Percentiles rank a stretch among this genome's conserved stretches.
Conservation (phyloP, 2,797 vertebrate species). For the Acomys russatus region DNA sequence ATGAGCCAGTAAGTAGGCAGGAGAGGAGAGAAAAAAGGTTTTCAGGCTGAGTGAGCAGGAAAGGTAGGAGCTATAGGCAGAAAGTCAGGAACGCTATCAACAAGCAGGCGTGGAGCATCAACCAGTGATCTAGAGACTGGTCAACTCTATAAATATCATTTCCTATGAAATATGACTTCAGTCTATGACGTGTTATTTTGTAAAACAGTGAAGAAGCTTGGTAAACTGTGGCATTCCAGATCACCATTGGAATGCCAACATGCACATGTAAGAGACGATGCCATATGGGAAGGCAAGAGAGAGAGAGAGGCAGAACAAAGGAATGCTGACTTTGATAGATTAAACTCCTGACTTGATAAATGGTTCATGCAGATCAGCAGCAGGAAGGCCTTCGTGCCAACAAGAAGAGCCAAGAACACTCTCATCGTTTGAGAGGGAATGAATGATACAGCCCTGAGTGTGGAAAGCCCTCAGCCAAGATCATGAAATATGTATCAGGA, state of each 20-base stretch:
- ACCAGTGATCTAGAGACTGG: slow-evolving; percentile 47
- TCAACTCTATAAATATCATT: slow-evolving; percentile 43
- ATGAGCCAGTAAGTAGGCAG: not conserved
- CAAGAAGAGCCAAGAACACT: slow-evolving; percentile 80
- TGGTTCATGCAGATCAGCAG: slow-evolving; percentile 76
- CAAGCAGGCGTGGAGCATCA: not conserved
- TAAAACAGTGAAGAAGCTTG: slow-evolving; percentile 37
- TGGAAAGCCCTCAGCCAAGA: slow-evolving; percentile 74
- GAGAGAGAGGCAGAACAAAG: slow-evolving; percentile 70
- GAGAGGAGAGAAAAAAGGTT: slow-evolving; percentile 9
- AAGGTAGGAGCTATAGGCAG: not conserved
- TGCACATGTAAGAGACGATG: not conserved
- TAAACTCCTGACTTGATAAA: slow-evolving; percentile 82
- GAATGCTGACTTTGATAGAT: slow-evolving; percentile 77
- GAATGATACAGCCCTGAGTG: slow-evolving; percentile 76
- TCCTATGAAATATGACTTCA: slow-evolving; percentile 42
- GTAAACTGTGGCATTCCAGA: slow-evolving; percentile 40
- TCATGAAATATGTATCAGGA: slow-evolving; percentile 84
- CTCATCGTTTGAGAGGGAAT: slow-evolving; percentile 76
- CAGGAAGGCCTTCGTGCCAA: slow-evolving; percentile 73
- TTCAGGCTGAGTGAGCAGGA: slow-evolving; percentile 18
- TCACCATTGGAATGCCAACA: slow-evolving; percentile 46
- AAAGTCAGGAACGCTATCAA: not conserved
- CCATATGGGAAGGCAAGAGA: slow-evolving; percentile 67
- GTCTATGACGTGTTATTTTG: slow-evolving; percentile 33